Base-by-base conservation (phyloP, 37 sponge, comb jelly and placozoan genomes). In the Theonella swinhoei region DNA sequence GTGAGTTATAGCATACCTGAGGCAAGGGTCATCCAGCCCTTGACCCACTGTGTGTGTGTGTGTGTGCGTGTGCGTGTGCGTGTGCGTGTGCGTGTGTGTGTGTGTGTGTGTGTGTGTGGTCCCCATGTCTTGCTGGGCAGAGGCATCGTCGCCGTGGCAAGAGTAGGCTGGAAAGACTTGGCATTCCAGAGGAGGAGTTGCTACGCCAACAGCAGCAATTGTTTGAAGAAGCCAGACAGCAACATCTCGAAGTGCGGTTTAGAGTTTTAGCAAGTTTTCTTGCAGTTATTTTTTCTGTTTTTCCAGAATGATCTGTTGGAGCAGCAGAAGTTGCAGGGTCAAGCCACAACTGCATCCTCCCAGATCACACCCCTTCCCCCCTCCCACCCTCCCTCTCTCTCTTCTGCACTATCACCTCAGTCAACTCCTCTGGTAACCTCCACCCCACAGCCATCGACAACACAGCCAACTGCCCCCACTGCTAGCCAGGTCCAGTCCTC, bases 161-260 rank as follows among this genome's bases (percentile, higher is more conserved):
- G 72, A 81, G 83, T 64, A 72, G 81, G 62, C 67, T 95, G 39
- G 95, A 95, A 32, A 78, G 67, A 28, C 82, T 93, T 24, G 97
- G 97, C 17, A 84, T 96, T 43, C 94, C 97, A 11, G 97, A 96
- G 65, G 97, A 96, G 62, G 97, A 96, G 75, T 79, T 96, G 40
- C 76, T 84, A 26, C 78, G 94, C 37, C 97, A 93, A 72, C 97
- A 96, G 62, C 92, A 96, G 72, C 90, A 89, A 62, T 72, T 96
- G 54, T 96, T 96, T 91, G 97, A 93, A 3, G 89, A 96, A 68
- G 97, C 97, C 38, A 79, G 94, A 42, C 86, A 87, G 47, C 88
- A 94, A 42, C 88, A 89, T 34, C 38, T 81, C 33, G 89, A 93
- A 77, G 91, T 82, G 30, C n/a, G 54, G 54, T 47, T 7, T 47